Evolutionary conservation across 2,113 vertebrate species (phyloP).

Genomic region (Lichenostomus cassidix): DNA sequence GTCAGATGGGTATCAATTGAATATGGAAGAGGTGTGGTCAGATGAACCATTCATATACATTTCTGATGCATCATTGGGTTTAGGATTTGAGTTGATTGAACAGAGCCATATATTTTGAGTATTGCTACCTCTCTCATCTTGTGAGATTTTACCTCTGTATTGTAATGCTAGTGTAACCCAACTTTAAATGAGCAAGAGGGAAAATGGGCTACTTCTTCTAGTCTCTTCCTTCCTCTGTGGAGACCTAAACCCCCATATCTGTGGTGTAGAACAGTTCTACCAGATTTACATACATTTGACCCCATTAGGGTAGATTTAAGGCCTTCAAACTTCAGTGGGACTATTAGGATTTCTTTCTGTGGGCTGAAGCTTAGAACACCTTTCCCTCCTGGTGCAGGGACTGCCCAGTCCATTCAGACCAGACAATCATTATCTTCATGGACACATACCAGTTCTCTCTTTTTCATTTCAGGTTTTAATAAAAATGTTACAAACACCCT

Average conservation of each 20-base stretch:
- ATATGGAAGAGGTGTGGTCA: background rate
- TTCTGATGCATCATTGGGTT: background rate
- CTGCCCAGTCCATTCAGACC: background rate
- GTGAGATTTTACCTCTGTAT: background rate
- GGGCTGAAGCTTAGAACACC: background rate
- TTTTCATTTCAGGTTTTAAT: slow-evolving; percentile 76
- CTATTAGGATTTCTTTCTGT: background rate
- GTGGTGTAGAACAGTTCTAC: background rate
- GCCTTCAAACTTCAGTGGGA: background rate
- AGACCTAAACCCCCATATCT: background rate
- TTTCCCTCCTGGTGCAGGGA: background rate
- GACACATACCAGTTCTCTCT: background rate
- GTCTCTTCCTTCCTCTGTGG: background rate
- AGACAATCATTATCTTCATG: background rate
- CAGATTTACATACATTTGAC: background rate
- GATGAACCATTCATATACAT: rapidly evolving
- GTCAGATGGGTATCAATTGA: background rate
- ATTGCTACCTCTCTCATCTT: background rate
- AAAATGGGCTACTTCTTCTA: background rate
- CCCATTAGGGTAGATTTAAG: background rate
- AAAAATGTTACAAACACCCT: slow-evolving; percentile 68
- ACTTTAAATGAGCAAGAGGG: background rate
- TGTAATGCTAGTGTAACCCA: background rate
- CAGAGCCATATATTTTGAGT: background rate
- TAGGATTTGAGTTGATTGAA: background rate